These are phyloP conservation scores for Pantherophis vulpinus DNA, from an alignment of 2,797 vertebrate genomes.

Conservation along the genomic window DNA sequence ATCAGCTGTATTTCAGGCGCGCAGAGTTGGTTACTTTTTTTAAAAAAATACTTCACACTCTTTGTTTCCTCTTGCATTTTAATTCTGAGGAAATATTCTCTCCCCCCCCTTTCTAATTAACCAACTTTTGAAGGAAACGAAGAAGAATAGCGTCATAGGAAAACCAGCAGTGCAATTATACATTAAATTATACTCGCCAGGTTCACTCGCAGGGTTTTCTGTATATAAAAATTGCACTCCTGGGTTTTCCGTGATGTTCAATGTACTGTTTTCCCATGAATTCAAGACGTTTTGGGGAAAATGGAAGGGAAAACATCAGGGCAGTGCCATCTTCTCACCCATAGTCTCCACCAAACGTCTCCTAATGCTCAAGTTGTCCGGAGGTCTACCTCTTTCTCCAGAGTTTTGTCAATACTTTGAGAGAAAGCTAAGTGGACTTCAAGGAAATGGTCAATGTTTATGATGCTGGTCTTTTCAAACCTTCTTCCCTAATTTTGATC, in stretches of 20 bases:
- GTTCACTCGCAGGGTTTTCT: no score
- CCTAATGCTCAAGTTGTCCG: background rate
- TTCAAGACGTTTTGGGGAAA: background rate
- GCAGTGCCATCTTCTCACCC: background rate
- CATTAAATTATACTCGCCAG: background rate
- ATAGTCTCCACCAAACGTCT: background rate
- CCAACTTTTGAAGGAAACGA: background rate
- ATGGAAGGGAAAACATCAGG: background rate
- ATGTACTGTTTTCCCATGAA: background rate
- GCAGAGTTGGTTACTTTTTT: background rate
- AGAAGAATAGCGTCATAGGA: background rate
- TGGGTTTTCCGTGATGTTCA: background rate
- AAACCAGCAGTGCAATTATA: background rate
- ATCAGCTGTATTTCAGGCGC: no score
- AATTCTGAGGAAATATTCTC: background rate
- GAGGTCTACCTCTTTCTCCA: background rate
- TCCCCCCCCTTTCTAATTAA: background rate
- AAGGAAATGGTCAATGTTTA: background rate
- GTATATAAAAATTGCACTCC: background rate
- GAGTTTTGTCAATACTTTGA: background rate
- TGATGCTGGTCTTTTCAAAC: background rate
- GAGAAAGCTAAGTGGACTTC: background rate
- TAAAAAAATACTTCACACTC: background rate
- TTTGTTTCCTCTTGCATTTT: rapidly evolving
- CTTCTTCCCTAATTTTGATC: background rate